These are phyloP conservation scores for Dichetophora obliterata DNA, from an alignment of 2,888 invertebrate genomes.

Conservation along the genomic window DNA sequence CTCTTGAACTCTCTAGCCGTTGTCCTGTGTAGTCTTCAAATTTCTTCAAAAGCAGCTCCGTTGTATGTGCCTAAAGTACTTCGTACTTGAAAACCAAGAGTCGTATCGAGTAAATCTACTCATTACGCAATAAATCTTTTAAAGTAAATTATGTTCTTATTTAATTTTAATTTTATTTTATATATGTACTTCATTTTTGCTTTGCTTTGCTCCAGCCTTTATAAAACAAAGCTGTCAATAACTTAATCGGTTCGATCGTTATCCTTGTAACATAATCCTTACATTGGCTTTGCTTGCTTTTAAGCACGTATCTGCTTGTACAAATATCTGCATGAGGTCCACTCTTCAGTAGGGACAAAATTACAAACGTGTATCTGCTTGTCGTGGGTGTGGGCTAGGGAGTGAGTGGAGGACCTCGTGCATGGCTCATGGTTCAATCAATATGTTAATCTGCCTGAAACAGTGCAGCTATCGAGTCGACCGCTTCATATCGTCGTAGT, in stretches of 20 bases:
- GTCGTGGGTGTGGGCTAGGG: background rate
- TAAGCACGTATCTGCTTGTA: background rate
- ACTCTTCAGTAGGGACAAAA: background rate
- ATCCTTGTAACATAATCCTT: background rate
- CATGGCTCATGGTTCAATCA: background rate
- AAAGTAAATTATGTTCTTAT: background rate
- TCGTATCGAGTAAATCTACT: too few relatives aligned
- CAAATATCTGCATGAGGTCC: background rate
- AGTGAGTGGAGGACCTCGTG: background rate
- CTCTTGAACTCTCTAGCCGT: too few relatives aligned
- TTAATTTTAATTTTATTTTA: background rate
- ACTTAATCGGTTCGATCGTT: background rate
- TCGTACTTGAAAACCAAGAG: too few relatives aligned
- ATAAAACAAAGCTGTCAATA: too few relatives aligned
- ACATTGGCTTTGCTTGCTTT: background rate
- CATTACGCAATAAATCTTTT: too few relatives aligned
- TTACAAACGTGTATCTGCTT: background rate
- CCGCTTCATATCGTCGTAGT: background rate
- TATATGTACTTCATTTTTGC: background rate
- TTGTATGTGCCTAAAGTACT: too few relatives aligned
- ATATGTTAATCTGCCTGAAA: conserved; percentile 16
- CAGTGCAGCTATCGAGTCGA: conserved; percentile 6
- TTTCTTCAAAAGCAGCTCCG: too few relatives aligned
- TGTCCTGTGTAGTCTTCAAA: too few relatives aligned
- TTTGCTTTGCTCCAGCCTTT: background rate